Evolutionary conservation across 2,797 vertebrate genomes (phyloP).

Genomic region (Coracias cyanogaster): DNA sequence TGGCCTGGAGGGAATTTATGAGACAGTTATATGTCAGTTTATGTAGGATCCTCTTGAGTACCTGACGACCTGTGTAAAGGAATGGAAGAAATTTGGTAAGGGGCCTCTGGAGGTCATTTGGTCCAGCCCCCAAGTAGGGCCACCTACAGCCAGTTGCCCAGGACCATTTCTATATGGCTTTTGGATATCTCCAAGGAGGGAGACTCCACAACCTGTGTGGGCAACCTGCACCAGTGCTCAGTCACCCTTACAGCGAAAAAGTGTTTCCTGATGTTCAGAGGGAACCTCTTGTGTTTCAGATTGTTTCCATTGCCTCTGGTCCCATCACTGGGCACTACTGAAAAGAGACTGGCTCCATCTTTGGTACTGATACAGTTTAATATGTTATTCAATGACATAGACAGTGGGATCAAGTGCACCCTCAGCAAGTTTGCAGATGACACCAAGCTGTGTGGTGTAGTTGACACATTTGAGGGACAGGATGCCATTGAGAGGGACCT

Average conservation of each 20-base stretch:
- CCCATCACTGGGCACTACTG: background rate
- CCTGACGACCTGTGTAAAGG: background rate
- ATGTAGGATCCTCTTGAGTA: background rate
- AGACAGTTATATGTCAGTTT: background rate
- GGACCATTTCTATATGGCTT: background rate
- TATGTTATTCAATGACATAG: background rate
- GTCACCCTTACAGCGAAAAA: background rate
- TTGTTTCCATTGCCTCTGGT: background rate
- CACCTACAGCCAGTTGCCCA: background rate
- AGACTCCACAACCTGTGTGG: background rate
- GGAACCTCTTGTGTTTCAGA: background rate
- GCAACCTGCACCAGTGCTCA: background rate
- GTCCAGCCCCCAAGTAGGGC: fast-evolving
- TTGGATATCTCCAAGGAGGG: background rate
- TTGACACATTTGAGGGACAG: background rate
- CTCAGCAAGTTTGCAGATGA: background rate
- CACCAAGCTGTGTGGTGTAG: background rate
- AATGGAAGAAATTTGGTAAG: background rate
- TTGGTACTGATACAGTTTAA: background rate
- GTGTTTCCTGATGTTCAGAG: background rate
- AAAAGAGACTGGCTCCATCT: background rate
- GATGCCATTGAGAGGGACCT: background rate
- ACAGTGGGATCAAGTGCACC: background rate
- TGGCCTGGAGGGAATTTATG: background rate
- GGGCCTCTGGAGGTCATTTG: background rate